phyloP scores from a whole-genome alignment of 2,797 vertebrate species.

The Chrysocyon brachyurus region DNA sequence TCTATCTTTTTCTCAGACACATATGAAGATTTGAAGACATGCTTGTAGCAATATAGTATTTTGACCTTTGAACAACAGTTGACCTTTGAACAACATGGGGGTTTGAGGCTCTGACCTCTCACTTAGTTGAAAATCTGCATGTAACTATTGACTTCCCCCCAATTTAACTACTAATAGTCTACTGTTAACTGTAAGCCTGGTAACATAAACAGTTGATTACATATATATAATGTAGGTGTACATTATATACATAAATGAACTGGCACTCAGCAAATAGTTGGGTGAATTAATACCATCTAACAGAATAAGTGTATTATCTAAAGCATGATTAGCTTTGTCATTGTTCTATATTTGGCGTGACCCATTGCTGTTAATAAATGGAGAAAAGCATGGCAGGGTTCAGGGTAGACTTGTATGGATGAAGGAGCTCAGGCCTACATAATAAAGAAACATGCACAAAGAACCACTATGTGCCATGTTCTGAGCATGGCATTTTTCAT shows the following conservation, averaged over 20 bases:
- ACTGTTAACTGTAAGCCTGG: background rate
- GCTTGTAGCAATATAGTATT: background rate
- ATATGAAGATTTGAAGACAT: background rate
- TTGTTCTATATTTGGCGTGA: background rate
- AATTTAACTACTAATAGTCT: background rate
- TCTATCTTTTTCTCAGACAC: background rate
- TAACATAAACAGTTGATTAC: background rate
- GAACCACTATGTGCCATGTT: background rate
- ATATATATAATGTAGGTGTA: too few species aligned
- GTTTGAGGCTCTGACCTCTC: background rate
- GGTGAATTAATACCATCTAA: background rate
- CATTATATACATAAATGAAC: background rate
- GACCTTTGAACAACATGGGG: background rate
- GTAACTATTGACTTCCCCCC: background rate
- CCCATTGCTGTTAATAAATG: background rate
- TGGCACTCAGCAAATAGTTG: background rate
- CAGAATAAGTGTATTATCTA: slow-evolving; percentile 8
- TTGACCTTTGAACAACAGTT: background rate
- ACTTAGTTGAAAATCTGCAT: background rate
- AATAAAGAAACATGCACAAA: background rate
- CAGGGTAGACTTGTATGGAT: background rate
- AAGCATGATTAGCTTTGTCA: background rate
- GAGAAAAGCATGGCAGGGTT: background rate
- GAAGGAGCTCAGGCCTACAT: background rate
- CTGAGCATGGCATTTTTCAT: background rate